These are phyloP conservation scores for Lanius collurio DNA, from an alignment of 2,113 vertebrate genomes.

Conservation along the genomic window DNA sequence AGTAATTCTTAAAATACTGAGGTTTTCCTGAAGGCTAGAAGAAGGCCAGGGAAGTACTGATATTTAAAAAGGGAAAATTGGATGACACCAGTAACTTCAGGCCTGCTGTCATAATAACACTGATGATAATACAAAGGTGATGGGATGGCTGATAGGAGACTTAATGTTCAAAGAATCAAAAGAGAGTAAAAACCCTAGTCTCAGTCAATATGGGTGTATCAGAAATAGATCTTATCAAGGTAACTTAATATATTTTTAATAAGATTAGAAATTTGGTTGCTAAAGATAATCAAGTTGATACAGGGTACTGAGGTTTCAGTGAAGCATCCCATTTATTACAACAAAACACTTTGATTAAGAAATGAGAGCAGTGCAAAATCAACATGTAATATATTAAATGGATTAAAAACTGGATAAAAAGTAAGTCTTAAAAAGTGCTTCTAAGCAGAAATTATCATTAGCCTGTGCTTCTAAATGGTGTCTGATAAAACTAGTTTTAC, in stretches of 20 bases:
- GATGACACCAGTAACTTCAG: neutral
- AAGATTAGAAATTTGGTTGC: conserved; percentile 40
- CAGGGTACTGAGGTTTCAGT: conserved; percentile 1
- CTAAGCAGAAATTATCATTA: neutral
- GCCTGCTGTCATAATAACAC: neutral
- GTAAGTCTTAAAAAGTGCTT: neutral
- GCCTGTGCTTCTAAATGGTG: neutral
- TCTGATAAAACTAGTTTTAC: neutral
- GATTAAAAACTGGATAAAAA: neutral
- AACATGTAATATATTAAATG: conserved; percentile 16
- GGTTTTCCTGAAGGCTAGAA: neutral
- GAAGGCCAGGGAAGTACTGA: neutral
- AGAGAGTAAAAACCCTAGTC: neutral
- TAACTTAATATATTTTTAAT: conserved; percentile 62
- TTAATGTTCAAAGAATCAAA: conserved; percentile 16
- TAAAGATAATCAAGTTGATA: conserved; percentile 50
- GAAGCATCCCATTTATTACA: conserved; percentile 11
- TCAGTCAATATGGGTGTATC: conserved; percentile 18
- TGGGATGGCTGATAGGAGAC: conserved; percentile 12
- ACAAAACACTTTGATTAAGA: conserved; percentile 35
- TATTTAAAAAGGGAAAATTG: neutral
- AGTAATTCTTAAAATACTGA: neutral
- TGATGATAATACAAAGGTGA: neutral
- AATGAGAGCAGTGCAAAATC: neutral
- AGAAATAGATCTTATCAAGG: conserved; percentile 49